phyloP scores from a whole-genome alignment of 1,140 invertebrate genomes.

The Sinella curviseta region DNA sequence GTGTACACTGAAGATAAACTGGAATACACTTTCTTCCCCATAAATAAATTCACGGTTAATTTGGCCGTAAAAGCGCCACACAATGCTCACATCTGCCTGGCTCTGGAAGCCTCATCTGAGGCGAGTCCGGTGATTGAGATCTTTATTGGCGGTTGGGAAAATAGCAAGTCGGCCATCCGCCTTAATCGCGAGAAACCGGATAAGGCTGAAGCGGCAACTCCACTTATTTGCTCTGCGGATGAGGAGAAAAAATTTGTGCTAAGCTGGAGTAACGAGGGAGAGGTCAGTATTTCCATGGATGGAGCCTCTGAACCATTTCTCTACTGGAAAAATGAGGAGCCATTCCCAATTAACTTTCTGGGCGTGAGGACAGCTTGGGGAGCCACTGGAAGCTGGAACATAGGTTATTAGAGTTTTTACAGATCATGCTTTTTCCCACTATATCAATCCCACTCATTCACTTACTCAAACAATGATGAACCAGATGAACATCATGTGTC shows the following conservation, averaged over 20 bases:
- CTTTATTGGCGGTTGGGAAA: conserved; percentile 66
- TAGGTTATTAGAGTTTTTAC: conserved; percentile 47
- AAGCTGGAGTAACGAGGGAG: conserved; percentile 36
- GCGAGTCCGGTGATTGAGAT: conserved; percentile 58
- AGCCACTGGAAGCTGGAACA: conserved; percentile 62
- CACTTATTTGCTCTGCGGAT: conserved; percentile 41
- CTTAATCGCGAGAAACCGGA: conserved; percentile 65
- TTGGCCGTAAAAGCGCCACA: conserved; percentile 62
- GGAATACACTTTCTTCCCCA: conserved; percentile 62
- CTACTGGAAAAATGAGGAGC: conserved; percentile 60
- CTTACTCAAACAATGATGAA: background rate
- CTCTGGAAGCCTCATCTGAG: conserved; percentile 61
- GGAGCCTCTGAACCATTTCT: conserved; percentile 55
- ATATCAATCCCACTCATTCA: background rate
- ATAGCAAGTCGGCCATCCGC: conserved; percentile 64
- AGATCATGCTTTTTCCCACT: background rate
- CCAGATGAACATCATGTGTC: too few species aligned
- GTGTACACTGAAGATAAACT: conserved; percentile 61
- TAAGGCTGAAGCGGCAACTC: conserved; percentile 45
- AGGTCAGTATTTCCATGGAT: conserved; percentile 11
- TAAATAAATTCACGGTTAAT: conserved; percentile 58
- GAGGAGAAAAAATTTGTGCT: conserved; percentile 48
- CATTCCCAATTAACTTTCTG: conserved; percentile 63
- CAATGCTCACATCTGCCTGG: conserved; percentile 64
- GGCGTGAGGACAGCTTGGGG: conserved; percentile 66